Evolutionary conservation across 1,140 invertebrate genomes (phyloP), one percentile per base, ranked within the genome.

Genomic region (Sinonovacula constricta): DNA sequence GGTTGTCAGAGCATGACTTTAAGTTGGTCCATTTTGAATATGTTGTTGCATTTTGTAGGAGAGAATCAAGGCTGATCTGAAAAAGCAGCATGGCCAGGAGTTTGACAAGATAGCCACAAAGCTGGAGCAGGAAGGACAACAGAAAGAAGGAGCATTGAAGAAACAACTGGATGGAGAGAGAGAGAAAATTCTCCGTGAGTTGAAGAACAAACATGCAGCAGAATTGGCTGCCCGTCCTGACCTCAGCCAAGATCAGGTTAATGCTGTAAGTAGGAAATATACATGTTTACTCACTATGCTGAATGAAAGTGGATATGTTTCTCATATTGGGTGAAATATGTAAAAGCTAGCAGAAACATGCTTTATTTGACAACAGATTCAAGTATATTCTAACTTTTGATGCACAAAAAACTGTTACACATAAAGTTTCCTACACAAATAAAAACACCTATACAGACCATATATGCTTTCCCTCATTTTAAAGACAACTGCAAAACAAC

Each of bases 131-230:
- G 88, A 89, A 28, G 81, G 77, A 2, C 53, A 79, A 14, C 53
- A 81, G 15, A 68, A 86, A 30, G 89, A 90, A 71, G 53, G 57
- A 15, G 74, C 71, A 0, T 15, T 85, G 31, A 84, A 59, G 34
- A 83, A 81, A 31, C 72, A 85, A 51, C 60, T 80, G 36, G 83
- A 88, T 49, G 39, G 56, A 2, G 82, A 89, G 54, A 74, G 74
- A 68, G 87, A 89, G 57, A 85, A 84, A 65, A 49, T 85, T 10
- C 60, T 90, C 1, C 72, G 83, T 26, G 89, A 90, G 67, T 85
- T 84, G 72, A 84, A 81, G 57, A 89, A 88, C 75, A 86, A 78
- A 80, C 87, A 89, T 51, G 87, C 87, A 31, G 86, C 88, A 7
- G 89, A 90, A 70, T 49, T 86, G 26, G 82, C 83, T 10, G 83